Base-by-base conservation (phyloP, 1,140 invertebrate species). In the Drosophila ercepeae region DNA sequence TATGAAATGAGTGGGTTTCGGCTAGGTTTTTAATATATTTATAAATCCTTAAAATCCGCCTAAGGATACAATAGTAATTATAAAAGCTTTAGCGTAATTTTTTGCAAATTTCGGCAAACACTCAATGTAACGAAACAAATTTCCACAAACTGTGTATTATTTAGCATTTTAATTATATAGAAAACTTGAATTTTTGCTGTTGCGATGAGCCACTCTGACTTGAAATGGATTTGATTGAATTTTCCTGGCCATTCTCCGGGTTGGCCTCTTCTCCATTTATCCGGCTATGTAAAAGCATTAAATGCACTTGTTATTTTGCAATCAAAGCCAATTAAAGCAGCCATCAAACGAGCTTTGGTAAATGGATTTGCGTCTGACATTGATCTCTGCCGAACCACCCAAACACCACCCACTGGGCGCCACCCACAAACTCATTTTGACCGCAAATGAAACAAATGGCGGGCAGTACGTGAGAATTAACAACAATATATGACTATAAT, bases 251-350 rank as follows among this genome's bases (percentile, higher is more conserved):
- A 39, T 14, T 39, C 14, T 32, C 9, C 9, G 11, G 11, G 11
- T 1, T 3, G 11, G 29, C 29, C 29, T 9, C 9, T 9, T 3
- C 29, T 11, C 29, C 29, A n/a, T 3, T 11, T 32, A 4, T 32
- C 11, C 9, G 29, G 11, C 11, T 11, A 29, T 59, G 42, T 27
- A 19, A n/a, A 18, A 1, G 34, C 75, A 61, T 81, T 59, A 74
- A 86, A 77, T 88, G 76, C 57, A 82, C 76, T 86, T 81, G 82
- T 86, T 86, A 88, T 70, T 86, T 82, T 61, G 77, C 77, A 86
- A 70, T 67, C 81, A 88, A 88, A 70, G 82, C 82, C 82, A 86
- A 86, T 86, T 79, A 75, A 75, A 75, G 50, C 7, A 50, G 45
- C 49, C 64, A 79, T 63, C 70, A 74, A 78, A 78, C 58, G 64